Evolutionary conservation across 2,888 invertebrate species (phyloP), one percentile per base, ranked within the genome.

Genomic region (Ennomos fuscantarius): DNA sequence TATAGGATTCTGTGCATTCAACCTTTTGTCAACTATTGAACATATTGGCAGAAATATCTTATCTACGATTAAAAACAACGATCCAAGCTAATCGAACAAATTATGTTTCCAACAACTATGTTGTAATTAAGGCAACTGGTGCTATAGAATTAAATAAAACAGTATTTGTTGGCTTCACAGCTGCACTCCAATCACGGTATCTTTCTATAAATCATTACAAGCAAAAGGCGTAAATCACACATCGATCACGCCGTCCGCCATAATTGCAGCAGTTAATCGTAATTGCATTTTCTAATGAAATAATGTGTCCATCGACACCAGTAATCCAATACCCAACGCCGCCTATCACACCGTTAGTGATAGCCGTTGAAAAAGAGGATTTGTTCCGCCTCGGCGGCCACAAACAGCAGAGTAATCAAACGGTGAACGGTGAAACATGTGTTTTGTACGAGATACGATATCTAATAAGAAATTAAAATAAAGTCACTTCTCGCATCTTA

Each of bases 351-450:
- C 62, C 62, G 65, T 63, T 65, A 65, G 36, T 44, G 65, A 63
- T 63, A 53, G 56, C 60, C 67, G 60, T 60, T 59, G 58, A 67
- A 65, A 67, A 67, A 67, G 56, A 50, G 47, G 55, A 63, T 68
- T 63, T 47, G 62, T 62, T 48, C 55, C 60, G 55, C 61, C 35
- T 60, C 61, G 51, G 13, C 39, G 62, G 41, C 55, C 64, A 47
- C 62, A 55, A 55, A 63, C 48, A 55, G 55, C 56, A 45, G 49
- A 52, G 37, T 32, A 33, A 55, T 46, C 39, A 41, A 62, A 62
- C 65, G 58, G 58, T 59, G 48, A 60, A 61, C 61, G 57, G 50
- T 52, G 59, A 57, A 57, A 57, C 57, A 57, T 58, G 48, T 63
- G 56, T 51, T 63, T 45, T 13, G 11, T 42, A 34, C 24, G 36